Percentiles rank a stretch among this genome's conserved stretches.
Evolutionary conservation across 2,113 vertebrate species (phyloP).

Genomic region (Hydrolagus affinis): DNA sequence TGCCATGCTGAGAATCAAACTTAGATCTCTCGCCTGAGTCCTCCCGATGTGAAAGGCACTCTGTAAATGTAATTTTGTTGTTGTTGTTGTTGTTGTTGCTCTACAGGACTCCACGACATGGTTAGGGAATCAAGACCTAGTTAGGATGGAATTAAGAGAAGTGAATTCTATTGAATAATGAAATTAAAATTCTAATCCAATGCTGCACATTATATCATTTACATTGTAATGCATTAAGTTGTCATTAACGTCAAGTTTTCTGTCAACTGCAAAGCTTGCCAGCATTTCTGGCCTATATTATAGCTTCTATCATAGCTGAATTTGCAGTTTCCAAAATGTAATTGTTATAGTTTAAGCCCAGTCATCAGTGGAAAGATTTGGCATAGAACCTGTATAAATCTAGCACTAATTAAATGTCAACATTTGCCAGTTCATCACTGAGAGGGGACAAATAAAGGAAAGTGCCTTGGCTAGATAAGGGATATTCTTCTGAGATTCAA

Average conservation of each 20-base stretch:
- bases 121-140: not conserved
- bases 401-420: not conserved
- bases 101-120: no score
- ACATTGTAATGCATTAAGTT: not conserved
- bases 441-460: not conserved
- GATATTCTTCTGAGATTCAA: not conserved
- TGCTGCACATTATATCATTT: not conserved
- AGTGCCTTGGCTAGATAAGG: not conserved
- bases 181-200: not conserved
- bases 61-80: no score
- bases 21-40: no score
- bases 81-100: no score
- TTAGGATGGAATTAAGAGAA: not conserved
- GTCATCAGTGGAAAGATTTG: not conserved
- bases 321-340: slow-evolving; percentile 5
- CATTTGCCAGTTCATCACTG: not conserved
- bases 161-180: not conserved
- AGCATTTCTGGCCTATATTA: not conserved
- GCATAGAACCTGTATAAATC: not conserved
- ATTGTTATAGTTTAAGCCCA: not conserved
- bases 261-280: not conserved
- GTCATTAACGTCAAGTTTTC: not conserved
- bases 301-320: not conserved
- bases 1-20: no score
- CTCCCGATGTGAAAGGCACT: no score